Conservation (phyloP, 2,113 vertebrate genomes). For the Eidolon helvum region DNA sequence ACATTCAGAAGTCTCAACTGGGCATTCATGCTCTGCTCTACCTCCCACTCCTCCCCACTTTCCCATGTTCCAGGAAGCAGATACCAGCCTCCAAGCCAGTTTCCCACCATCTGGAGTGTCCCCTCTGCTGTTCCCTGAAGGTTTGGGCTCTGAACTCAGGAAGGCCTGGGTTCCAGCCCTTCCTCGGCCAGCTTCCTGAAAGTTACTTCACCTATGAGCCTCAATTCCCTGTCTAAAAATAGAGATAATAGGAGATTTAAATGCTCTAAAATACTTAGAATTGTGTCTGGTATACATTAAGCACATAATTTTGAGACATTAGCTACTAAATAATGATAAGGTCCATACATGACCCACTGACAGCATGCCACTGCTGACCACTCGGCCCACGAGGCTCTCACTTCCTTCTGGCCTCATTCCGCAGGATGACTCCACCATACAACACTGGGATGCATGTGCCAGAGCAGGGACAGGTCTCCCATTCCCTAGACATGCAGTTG, state of each 20-base stretch:
- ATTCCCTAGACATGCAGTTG: neutral
- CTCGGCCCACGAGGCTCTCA: neutral
- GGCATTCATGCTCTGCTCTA: neutral
- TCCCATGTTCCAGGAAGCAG: neutral
- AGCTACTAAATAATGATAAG: neutral
- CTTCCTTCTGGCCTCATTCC: neutral
- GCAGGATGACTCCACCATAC: too few relatives aligned
- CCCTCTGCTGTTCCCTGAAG: neutral
- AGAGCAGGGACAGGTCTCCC: neutral
- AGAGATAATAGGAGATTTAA: neutral
- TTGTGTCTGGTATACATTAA: neutral
- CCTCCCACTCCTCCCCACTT: neutral
- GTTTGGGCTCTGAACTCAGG: neutral
- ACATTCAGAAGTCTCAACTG: neutral
- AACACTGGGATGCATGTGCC: neutral
- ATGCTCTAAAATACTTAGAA: neutral
- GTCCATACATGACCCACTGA: neutral
- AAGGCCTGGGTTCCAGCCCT: neutral
- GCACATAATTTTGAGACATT: neutral
- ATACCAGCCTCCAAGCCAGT: neutral
- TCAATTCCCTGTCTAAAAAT: neutral
- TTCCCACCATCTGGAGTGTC: rapidly evolving
- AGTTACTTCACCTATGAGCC: neutral
- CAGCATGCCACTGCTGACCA: neutral
- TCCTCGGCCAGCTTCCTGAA: neutral